Base-by-base conservation (phyloP, 1,140 invertebrate species). In the Aleiodes sp. region DNA sequence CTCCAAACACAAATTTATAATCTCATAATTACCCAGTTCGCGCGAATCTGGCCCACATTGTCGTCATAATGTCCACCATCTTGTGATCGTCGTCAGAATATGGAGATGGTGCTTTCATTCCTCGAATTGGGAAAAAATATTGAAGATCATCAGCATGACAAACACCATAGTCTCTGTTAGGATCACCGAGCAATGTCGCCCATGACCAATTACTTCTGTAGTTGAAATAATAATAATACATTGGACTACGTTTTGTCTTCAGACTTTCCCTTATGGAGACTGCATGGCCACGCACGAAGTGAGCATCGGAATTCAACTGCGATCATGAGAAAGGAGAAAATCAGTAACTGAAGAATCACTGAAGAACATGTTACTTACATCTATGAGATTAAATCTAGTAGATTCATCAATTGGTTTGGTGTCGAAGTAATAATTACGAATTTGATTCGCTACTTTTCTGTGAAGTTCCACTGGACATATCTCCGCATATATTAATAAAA, bases 91-190 rank as follows among this genome's bases (percentile, higher is more conserved):
- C 75, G 7, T 82, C 73, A 4, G 76, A 87, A 4, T 87, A 77
- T n/a, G 76, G 71, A 0, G 6, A 29, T 7, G 46, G 77, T 81
- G 46, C 88, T 84, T 2, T 85, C 81, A 68, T 84, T 60, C 88
- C 86, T 0, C 84, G 85, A 31, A 93, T 88, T 0, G 92, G 92
- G 72, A 94, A 94, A 1, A 93, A 75, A 77, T 92, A 92, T 75
- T 92, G 91, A 26, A 93, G 80, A 62, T 93, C 92, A 72, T 94
- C 92, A 2, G 91, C 91, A 78, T 93, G 92, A 56, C 89, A 91
- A 0, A 92, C 90, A 26, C 92, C 91, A 70, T 91, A 92, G 76
- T 91, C 86, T 14, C 84, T 84, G 10, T 81, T 74, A 1, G 80
- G 76, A 65, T 89, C 91, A 0, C 91, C 91, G 61, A 93, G 93